phyloP scores from a whole-genome alignment of 2,797 vertebrate species.

The Alosa sapidissima region DNA sequence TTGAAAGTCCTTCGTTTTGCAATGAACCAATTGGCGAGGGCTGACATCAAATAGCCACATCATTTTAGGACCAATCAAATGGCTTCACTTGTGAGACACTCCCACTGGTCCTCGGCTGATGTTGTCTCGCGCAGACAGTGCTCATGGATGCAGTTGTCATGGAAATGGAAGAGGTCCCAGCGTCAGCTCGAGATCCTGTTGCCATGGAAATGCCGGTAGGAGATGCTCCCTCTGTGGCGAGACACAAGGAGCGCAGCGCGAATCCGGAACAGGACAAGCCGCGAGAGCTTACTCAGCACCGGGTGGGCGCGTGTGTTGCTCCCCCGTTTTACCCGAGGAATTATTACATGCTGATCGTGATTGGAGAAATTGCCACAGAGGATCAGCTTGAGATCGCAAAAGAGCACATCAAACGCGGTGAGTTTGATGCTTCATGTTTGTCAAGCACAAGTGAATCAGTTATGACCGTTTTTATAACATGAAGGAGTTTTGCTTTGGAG shows the following conservation, averaged over 20 bases:
- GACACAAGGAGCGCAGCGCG: slow-evolving; percentile 14
- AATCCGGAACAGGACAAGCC: slow-evolving; percentile 49
- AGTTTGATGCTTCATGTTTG: slow-evolving; percentile 52
- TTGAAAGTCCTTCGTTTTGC: not conserved
- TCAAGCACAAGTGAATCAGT: not conserved
- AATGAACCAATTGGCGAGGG: slow-evolving; percentile 8
- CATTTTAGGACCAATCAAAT: slow-evolving; percentile 72
- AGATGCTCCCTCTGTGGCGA: slow-evolving; percentile 57
- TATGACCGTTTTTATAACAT: not conserved
- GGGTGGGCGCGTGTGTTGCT: slow-evolving; percentile 60
- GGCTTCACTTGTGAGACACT: slow-evolving; percentile 41
- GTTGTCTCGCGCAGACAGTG: slow-evolving; percentile 60
- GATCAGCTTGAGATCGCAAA: slow-evolving; percentile 78
- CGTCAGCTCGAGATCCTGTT: slow-evolving; percentile 72
- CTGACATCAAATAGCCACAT: slow-evolving; percentile 70
- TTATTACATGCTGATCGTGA: slow-evolving; percentile 83
- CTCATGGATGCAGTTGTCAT: slow-evolving; percentile 83
- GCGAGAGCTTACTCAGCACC: slow-evolving; percentile 62
- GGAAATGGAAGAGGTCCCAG: slow-evolving; percentile 79
- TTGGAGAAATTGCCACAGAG: slow-evolving; percentile 80
- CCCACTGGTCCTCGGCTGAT: slow-evolving; percentile 57
- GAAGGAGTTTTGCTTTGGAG: not conserved
- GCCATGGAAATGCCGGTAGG: slow-evolving; percentile 81
- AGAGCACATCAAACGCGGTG: slow-evolving; percentile 83
- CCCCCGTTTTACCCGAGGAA: slow-evolving; percentile 63